Evolutionary conservation across 2,888 invertebrate species (phyloP).

Genomic region (Harpalus rubripes): DNA sequence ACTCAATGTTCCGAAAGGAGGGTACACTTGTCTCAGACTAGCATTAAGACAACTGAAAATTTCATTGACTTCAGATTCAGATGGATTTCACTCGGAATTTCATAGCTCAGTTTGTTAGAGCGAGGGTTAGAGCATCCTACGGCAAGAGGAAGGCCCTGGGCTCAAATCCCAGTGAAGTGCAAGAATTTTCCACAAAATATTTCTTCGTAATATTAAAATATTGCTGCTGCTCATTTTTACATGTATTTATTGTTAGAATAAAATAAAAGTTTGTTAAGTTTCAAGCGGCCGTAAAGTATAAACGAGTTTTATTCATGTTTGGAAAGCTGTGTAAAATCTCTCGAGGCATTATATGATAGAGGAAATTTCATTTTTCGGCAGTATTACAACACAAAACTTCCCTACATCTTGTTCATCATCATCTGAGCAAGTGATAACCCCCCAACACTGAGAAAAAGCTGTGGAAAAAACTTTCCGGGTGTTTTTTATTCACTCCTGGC

Average conservation of each 20-base stretch:
- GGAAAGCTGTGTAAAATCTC: background rate
- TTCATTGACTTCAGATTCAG: no score
- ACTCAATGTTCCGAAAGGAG: no score
- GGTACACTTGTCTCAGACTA: no score
- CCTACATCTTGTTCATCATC: conserved; percentile 47
- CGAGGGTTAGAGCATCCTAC: no score
- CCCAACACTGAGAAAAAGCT: conserved; percentile 41
- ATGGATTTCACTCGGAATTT: no score
- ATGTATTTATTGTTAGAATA: background rate
- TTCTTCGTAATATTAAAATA: background rate
- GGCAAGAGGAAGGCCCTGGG: no score
- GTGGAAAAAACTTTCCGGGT: conserved; percentile 56
- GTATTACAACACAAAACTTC: conserved; percentile 8
- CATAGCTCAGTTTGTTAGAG: no score
- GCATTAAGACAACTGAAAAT: no score
- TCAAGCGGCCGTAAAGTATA: background rate
- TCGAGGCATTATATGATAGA: background rate
- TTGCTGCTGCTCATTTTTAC: background rate
- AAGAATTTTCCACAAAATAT: background rate
- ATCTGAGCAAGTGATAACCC: conserved; percentile 30
- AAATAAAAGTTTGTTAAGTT: background rate
- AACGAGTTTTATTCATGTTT: background rate
- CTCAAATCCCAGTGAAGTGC: no score
- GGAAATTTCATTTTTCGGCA: conserved; percentile 7
- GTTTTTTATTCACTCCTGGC: conserved; percentile 60